A percentile compares a stretch with the other conserved stretches of the same genome.
phyloP scores from a whole-genome alignment of 1,140 invertebrate genomes.

The Phthorimaea operculella region DNA sequence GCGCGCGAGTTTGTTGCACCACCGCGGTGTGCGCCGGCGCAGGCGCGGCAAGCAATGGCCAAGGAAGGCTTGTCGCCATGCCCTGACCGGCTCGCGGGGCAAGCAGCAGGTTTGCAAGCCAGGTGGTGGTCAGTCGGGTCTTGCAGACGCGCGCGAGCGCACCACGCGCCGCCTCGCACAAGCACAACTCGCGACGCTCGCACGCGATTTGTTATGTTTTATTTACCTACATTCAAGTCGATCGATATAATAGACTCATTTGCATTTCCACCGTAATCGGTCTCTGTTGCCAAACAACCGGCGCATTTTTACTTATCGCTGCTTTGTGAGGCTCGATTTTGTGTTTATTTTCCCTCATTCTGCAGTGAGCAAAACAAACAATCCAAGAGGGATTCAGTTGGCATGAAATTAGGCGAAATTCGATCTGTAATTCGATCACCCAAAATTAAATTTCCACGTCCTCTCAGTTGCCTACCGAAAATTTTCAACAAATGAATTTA shows the following conservation, averaged over 20 bases:
- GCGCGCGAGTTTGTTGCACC: conserved; percentile 20
- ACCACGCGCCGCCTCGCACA: not conserved
- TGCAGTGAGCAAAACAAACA: not conserved
- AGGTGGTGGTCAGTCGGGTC: not conserved
- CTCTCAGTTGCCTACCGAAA: not conserved
- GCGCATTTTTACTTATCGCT: too few relatives aligned
- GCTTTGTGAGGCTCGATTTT: not conserved
- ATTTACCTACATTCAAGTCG: too few relatives aligned
- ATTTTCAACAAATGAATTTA: not conserved
- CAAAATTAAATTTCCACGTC: not conserved
- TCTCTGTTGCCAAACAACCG: too few relatives aligned
- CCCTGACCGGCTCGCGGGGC: not conserved
- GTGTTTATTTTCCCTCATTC: not conserved
- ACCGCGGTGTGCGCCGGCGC: not conserved
- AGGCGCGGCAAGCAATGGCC: not conserved
- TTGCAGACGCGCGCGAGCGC: conserved; percentile 8
- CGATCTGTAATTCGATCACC: not conserved
- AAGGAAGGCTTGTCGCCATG: not conserved
- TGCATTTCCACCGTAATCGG: too few relatives aligned
- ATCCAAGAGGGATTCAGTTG: not conserved
- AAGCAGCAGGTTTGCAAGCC: not conserved
- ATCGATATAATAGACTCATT: too few relatives aligned
- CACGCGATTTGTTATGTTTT: not conserved
- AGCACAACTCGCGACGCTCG: not conserved
- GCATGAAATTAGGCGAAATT: not conserved